Evolutionary conservation across 2,113 vertebrate species (phyloP).

Genomic region (Mus spicilegus): DNA sequence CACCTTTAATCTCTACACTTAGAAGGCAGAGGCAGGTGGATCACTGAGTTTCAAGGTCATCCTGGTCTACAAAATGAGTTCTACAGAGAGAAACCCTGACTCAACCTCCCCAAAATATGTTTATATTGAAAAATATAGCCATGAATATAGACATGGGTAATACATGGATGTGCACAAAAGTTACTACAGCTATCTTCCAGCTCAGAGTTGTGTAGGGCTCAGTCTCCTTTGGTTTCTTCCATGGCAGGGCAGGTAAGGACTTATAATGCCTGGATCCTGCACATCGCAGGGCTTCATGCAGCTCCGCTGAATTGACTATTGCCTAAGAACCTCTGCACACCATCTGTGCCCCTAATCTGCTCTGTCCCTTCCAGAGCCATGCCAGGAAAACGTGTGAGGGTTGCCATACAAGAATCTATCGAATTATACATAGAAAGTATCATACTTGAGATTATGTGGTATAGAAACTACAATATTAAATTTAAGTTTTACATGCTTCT

Average conservation of each 20-base stretch:
- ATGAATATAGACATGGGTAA: background rate
- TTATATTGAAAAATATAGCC: background rate
- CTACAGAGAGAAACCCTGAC: background rate
- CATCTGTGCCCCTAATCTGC: background rate
- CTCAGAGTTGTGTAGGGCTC: background rate
- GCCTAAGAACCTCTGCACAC: background rate
- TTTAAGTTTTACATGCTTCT: background rate
- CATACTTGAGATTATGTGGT: slow-evolving; percentile 22
- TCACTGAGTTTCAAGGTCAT: background rate
- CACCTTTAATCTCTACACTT: background rate
- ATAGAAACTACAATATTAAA: slow-evolving; percentile 33
- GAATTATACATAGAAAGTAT: slow-evolving; percentile 29
- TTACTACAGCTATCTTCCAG: background rate
- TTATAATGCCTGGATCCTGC: background rate
- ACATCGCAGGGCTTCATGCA: background rate
- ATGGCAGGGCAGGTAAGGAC: background rate
- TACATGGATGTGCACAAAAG: background rate
- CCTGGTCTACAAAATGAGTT: background rate
- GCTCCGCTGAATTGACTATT: background rate
- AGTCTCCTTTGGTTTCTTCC: background rate
- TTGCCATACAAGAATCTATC: background rate
- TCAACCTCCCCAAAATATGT: background rate
- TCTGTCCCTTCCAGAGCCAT: background rate
- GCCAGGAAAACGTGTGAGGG: slow-evolving; percentile 1
- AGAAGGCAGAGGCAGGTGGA: background rate